Evolutionary conservation across 1,140 invertebrate genomes (phyloP), one percentile per base, ranked within the genome.

Genomic region (Trichoplusia ni): DNA sequence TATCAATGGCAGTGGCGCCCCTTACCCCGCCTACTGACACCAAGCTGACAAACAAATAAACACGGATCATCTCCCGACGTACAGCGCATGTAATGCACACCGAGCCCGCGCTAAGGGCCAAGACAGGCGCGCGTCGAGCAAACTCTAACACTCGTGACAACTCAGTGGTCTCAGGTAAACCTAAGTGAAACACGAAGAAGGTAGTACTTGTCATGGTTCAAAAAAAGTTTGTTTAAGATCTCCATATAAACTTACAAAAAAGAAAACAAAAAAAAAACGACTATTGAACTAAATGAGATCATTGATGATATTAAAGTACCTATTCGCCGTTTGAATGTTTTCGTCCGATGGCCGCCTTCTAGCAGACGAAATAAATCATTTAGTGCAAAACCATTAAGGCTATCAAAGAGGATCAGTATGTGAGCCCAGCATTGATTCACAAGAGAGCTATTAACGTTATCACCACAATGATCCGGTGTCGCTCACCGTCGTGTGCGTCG

Each of bases 1-100:
- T 58, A 58, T 58, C 29, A 49, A 38, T 61, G 42, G 49, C 58
- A 37, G 29, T 38, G 31, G 33, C 58, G 27, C 33, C 51, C 35
- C 33, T 11, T n/a, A 0, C 19, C 18, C 21, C 11, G 19, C 19
- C 1, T 5, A 25, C 31, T 4, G 29, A 2, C 42, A 5, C 13
- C n/a, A 9, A 19, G 6, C 37, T 38, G 16, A 8, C 37, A 14
- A 23, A 16, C 35, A 14, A 38, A 56, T 35, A 49, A 31, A 31
- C 46, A 40, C 25, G 13, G 13, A 58, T 58, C 54, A 37, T 40
- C 18, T 13, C 11, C n/a, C 19, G 13, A 6, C n/a, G 11, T 9
- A 8, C 6, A 8, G 19, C 4, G 8, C 13, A 13, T 5, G 44
- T 18, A 47, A 47, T 29, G 44, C 23, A 47, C 44, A 9, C 44